Percentiles rank a stretch among this genome's conserved stretches.
Evolutionary conservation across 37 sponge, comb jelly and placozoan genomes (phyloP).

Genomic region (Lycopodina hypogea): DNA sequence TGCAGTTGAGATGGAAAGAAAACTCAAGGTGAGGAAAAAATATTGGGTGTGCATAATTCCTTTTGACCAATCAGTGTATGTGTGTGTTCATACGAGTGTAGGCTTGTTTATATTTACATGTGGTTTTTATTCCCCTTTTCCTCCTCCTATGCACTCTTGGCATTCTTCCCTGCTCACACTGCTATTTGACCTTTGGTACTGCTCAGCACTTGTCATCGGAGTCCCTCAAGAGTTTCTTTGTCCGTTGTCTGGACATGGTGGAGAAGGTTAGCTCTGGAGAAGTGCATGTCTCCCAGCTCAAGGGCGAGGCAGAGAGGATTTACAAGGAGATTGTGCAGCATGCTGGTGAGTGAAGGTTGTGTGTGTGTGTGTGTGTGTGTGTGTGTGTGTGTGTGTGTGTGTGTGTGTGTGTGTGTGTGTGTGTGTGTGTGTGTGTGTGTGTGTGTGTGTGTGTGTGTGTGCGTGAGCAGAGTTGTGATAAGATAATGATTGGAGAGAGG

Average conservation of each 20-base stretch:
- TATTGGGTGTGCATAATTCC: no score
- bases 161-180: no score
- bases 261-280: conserved; percentile 20
- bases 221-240: conserved; percentile 13
- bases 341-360: conserved; percentile 28
- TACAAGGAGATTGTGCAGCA: conserved; percentile 22
- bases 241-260: conserved; percentile 25
- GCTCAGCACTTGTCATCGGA: conserved; percentile 31
- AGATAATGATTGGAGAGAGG: neutral
- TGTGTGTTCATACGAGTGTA: no score
- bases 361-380: neutral
- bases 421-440: conserved; percentile 5
- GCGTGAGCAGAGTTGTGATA: neutral
- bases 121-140: no score
- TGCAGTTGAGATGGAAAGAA: conserved; percentile 26
- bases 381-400: conserved; percentile 9
- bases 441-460: conserved; percentile 2
- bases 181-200: neutral
- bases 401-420: neutral
- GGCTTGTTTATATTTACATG: no score
- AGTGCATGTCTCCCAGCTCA: conserved; percentile 1
- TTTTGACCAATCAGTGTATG: no score
- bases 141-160: no score
- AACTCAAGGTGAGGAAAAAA: conserved; percentile 44
- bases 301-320: conserved; percentile 13